Base-by-base conservation (phyloP, 2,888 invertebrate species). In the Lysandra coridon region DNA sequence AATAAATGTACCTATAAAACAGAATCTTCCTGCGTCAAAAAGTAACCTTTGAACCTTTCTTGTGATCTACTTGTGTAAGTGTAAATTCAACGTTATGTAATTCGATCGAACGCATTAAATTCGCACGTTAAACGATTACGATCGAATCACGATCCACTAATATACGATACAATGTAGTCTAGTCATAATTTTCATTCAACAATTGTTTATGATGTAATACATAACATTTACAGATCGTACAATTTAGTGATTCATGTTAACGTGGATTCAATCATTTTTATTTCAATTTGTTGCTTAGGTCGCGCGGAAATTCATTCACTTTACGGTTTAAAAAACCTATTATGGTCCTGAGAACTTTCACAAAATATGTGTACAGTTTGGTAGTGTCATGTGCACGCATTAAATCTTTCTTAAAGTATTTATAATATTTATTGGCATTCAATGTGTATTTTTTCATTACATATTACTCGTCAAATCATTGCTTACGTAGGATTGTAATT, bases 151-250 rank as follows among this genome's bases (percentile, higher is more conserved):
- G 33, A 69, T 14, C 69, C 12, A 14, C 14, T 30, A 69, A 33
- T 3, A 33, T 69, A 69, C 14, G 33, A 33, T 33, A 33, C 69
- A 33, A 69, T 33, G 69, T 69, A 5, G 30, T 69, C 33, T 33
- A 5, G 69, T 69, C 14, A 33, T 33, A 14, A 69, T 33, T 69
- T 69, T 33, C 69, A 69, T 69, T 69, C 33, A 69, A 69, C 69
- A 69, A 69, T 69, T 33, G 33, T 69, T 69, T 69, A 69, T 69
- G 69, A 69, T 69, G 33, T 69, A 69, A 69, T 69, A 33, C 69
- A 33, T 69, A 69, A 69, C 69, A 69, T 37, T 69, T 33, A 69
- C 69, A 14, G 33, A 69, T 69, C 69, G 14, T 37, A 69, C 33
- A 69, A 69, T 69, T 69, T 33, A 69, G 69, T 33, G 69, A 57